These are phyloP conservation scores for Stegodyphus mimosarum DNA, from an alignment of 1,140 invertebrate genomes.

Conservation along the genomic window DNA sequence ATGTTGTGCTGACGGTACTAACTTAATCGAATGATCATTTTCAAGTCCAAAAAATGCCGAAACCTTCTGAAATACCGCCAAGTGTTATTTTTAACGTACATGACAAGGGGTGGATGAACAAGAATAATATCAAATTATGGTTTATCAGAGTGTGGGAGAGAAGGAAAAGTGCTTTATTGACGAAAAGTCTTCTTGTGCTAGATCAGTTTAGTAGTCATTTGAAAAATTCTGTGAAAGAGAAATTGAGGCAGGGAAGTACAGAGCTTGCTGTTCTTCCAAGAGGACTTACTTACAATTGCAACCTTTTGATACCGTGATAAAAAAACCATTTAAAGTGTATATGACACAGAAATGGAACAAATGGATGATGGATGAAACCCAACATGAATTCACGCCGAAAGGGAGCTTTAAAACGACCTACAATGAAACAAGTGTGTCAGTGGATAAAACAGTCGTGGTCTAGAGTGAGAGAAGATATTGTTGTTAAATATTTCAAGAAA, in stretches of 20 bases:
- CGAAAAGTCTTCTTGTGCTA: too few species aligned
- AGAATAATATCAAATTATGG: conserved; percentile 10
- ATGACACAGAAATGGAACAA: conserved; percentile 59
- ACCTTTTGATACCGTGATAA: conserved; percentile 64
- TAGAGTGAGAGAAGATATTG: background rate
- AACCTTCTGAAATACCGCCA: conserved; percentile 11
- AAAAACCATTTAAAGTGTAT: conserved; percentile 64
- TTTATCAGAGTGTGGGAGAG: background rate
- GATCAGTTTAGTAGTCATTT: too few species aligned
- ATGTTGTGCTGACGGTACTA: conserved; percentile 9
- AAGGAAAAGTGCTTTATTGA: background rate
- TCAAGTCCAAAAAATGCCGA: conserved; percentile 38
- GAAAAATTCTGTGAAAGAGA: too few species aligned
- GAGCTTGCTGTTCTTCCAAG: conserved; percentile 3
- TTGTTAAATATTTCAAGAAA: conserved; percentile 54
- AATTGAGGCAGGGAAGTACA: conserved; percentile 19
- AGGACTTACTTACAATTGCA: conserved; percentile 61
- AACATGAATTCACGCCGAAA: too few species aligned
- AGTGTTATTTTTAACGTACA: too few species aligned
- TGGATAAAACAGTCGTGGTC: too few species aligned
- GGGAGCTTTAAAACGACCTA: too few species aligned
- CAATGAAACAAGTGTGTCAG: too few species aligned
- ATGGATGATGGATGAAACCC: conserved; percentile 56
- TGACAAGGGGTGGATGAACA: background rate
- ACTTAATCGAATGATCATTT: conserved; percentile 39